Evolutionary conservation across 1,140 invertebrate genomes (phyloP), one percentile per base, ranked within the genome.

Genomic region (Macrocentrus cingulum): DNA sequence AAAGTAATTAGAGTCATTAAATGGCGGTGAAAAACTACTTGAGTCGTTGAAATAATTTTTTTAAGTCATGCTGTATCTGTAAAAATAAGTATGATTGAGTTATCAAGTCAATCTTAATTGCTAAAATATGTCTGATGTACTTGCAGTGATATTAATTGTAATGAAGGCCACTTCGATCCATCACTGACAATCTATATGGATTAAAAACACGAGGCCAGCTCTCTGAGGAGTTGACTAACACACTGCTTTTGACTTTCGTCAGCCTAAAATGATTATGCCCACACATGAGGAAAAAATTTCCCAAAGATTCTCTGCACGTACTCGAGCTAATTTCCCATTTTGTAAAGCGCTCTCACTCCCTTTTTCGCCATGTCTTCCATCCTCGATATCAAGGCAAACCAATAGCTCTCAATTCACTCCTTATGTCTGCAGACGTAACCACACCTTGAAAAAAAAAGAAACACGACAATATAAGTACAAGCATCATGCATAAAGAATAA

Each of bases 251-350:
- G 32, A n/a, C 32, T 51, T 51, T 51, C 49, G 29, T 51, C n/a
- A 16, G 15, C 18, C 13, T 39, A 39, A 39, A 39, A 39, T 39
- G 25, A 29, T 39, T 13, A 0, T 44, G 13, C 8, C 15, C 18
- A 18, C 20, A 39, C 36, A 23, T 8, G 50, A 52, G 16, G 41
- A 23, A 23, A 52, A 39, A 23, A 34, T 6, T 48, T 13, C 34
- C 19, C 36, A 23, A 15, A 48, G 29, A 25, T 56, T 49, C 44
- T 3, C 16, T 13, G 29, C 54, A 56, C 54, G 54, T 56, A 56
- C 44, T 39, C 44, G 54, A 46, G 32, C 54, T 56, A 29, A 56
- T 48, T 56, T 48, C 29, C 54, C 54, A 56, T 56, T 48, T 34
- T n/a, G 18, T 48, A 48, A n/a, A 22, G 45, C 41, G 25, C 39